Percentiles rank a stretch among this genome's conserved stretches.
These are phyloP conservation scores for Phyllopteryx taeniolatus DNA, from an alignment of 2,113 vertebrate genomes.

Conservation along the genomic window DNA sequence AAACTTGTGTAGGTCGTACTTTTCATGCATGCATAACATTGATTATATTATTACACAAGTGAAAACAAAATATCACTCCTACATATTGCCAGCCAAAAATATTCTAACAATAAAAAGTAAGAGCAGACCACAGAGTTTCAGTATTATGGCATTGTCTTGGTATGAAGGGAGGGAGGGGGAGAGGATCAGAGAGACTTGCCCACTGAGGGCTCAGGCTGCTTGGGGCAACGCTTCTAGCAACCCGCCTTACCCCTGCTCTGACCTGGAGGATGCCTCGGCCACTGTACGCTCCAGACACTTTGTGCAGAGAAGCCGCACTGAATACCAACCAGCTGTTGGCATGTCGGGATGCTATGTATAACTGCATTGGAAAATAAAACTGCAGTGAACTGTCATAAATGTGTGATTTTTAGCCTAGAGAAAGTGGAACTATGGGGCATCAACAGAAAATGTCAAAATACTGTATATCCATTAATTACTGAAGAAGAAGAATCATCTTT, in stretches of 20 bases:
- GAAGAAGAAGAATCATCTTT: too few relatives aligned
- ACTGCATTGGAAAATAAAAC: slow-evolving; percentile 39
- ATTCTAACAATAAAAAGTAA: slow-evolving; percentile 43
- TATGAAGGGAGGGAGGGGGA: slow-evolving; percentile 33
- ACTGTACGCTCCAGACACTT: slow-evolving; percentile 54
- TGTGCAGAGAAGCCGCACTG: slow-evolving; percentile 40
- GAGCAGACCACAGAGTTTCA: slow-evolving; percentile 50
- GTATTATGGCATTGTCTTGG: slow-evolving; percentile 66
- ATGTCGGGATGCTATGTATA: slow-evolving; percentile 28
- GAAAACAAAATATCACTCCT: background rate
- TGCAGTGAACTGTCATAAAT: slow-evolving; percentile 12
- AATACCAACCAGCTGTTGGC: slow-evolving; percentile 61
- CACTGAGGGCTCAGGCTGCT: slow-evolving; percentile 72
- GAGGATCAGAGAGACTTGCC: slow-evolving; percentile 69
- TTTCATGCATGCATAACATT: background rate
- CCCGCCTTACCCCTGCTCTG: slow-evolving; percentile 70
- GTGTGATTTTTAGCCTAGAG: slow-evolving; percentile 13
- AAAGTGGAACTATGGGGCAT: background rate
- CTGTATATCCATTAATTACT: background rate
- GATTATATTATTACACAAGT: background rate
- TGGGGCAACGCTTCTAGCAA: slow-evolving; percentile 75
- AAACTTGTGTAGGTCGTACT: background rate
- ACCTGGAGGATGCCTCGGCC: slow-evolving; percentile 64
- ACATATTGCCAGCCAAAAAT: background rate
- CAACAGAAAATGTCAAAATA: background rate